Base-by-base conservation (phyloP, 2,797 vertebrate genomes). In the Lutjanus campechanus region DNA sequence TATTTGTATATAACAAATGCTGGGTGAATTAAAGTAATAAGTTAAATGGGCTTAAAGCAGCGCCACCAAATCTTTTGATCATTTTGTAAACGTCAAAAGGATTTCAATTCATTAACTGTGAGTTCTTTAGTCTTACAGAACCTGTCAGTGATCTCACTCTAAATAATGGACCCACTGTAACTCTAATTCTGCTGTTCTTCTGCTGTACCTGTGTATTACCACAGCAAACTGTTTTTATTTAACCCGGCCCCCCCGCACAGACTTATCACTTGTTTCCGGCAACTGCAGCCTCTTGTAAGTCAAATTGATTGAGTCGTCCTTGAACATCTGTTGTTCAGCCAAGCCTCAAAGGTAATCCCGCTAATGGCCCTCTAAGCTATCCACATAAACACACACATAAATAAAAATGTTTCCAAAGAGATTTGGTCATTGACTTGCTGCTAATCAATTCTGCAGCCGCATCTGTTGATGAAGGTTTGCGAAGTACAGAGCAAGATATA, bases 291-390 rank as follows among this genome's bases (percentile, higher is more conserved):
- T 91, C 91, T 86, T 89, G 94, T 94, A 94, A 94, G 94, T 94
- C 94, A 95, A 94, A 95, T 94, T 95, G 94, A 95, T 96, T 93
- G 93, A 95, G 94, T 92, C 79, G 92, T 95, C 95, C 93, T 94
- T 95, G 93, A 94, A 95, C 95, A 96, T 95, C 95, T 96, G 95
- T 95, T 95, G 93, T 95, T 95, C 89, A 90, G 91, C 94, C 92
- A 92, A 93, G 93, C 93, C 95, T 96, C 95, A 93, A 90, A 95
- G 94, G 94, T 95, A 96, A 96, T 96, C 95, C 93, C 83, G 73
- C 94, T 96, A 96, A 96, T 96, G 95, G 95, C 94, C 94, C 93
- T 93, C 94, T 95, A 95, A 96, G 91, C 93, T 96, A 95, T 94
- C 92, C 94, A 94, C 94, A 95, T 95, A 95, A 94, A 94, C 93